A percentile compares a stretch with the other conserved stretches of the same genome.
Conservation (phyloP, 2,113 vertebrate genomes). For the Lota lota region DNA sequence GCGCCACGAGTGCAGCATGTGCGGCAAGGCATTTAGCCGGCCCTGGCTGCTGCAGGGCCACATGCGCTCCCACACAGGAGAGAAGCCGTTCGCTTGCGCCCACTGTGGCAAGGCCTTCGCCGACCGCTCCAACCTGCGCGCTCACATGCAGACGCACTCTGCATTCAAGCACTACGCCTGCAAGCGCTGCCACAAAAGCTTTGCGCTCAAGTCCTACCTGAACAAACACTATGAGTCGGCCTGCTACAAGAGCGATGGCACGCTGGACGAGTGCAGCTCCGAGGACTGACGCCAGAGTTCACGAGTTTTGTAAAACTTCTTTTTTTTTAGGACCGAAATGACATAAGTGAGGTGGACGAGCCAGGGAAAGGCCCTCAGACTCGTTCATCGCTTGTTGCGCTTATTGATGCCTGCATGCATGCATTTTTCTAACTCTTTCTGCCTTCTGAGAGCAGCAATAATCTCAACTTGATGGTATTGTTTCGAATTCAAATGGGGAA, state of each 20-base stretch:
- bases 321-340: conserved; percentile 10
- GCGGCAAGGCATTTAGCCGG: conserved; percentile 86
- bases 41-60: conserved; percentile 90
- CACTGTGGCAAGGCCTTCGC: conserved; percentile 90
- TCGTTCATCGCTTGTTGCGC: conserved; percentile 7
- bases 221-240: conserved; percentile 92
- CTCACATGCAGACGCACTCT: conserved; percentile 92
- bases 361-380: conserved; percentile 11
- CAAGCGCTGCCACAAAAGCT: conserved; percentile 85
- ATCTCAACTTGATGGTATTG: conserved; percentile 28
- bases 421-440: conserved; percentile 34
- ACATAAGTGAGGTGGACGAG: not conserved
- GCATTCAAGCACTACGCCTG: conserved; percentile 90
- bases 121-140: conserved; percentile 88
- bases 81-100: conserved; percentile 88
- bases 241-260: conserved; percentile 80
- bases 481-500: conserved; percentile 41
- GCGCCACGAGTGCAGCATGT: conserved; percentile 85
- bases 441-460: conserved; percentile 54
- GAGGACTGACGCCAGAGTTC: conserved; percentile 60
- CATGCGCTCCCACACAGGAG: conserved; percentile 88
- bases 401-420: conserved; percentile 35
- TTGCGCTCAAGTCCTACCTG: conserved; percentile 88
- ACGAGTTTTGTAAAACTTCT: not conserved
- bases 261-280: conserved; percentile 75